These are phyloP conservation scores for Typhlichthys subterraneus DNA, from an alignment of 2,797 vertebrate species.

Conservation along the genomic window DNA sequence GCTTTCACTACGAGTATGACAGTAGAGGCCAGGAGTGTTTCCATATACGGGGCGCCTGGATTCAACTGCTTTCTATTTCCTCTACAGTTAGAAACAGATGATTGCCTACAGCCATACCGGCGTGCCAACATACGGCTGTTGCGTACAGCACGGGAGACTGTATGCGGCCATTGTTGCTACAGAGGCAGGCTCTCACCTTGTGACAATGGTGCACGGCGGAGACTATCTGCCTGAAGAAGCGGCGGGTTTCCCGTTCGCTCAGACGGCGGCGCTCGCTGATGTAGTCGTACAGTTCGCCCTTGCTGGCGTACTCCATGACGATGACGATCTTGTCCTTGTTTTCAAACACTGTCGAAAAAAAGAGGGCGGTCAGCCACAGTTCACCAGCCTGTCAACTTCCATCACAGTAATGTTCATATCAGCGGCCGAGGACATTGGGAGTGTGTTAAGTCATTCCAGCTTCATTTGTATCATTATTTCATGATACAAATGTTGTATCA, in stretches of 20 bases:
- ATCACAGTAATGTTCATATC: slow-evolving; percentile 9
- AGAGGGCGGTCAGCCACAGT: slow-evolving; percentile 21
- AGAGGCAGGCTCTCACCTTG: slow-evolving; percentile 82
- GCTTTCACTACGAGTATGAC: slow-evolving; percentile 1
- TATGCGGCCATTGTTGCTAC: slow-evolving; percentile 37
- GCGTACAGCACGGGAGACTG: slow-evolving; percentile 48
- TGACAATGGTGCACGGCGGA: slow-evolving; percentile 98
- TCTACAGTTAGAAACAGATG: slow-evolving; percentile 71
- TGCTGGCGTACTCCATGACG: slow-evolving; percentile 98
- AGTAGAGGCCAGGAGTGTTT: slow-evolving; percentile 49
- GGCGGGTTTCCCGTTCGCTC: slow-evolving; percentile 92
- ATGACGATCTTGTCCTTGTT: slow-evolving; percentile 99
- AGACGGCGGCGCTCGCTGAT: slow-evolving; percentile 94
- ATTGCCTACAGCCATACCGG: slow-evolving; percentile 46
- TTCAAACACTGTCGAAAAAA: slow-evolving; percentile 88
- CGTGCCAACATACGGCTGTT: slow-evolving; percentile 68
- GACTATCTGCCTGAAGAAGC: slow-evolving; percentile 98
- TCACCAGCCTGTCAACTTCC: slow-evolving; percentile 5
- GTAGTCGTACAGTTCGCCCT: slow-evolving; percentile 97
- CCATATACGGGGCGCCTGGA: slow-evolving; percentile 47
- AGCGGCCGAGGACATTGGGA: background rate
- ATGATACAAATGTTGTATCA: slow-evolving; percentile 13
- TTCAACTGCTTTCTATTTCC: slow-evolving; percentile 63
- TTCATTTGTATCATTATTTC: slow-evolving; percentile 18
- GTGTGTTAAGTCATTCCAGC: slow-evolving; percentile 2